Base-by-base conservation (phyloP, 2,888 invertebrate genomes). In the Cataglyphis rosenhaueri region DNA sequence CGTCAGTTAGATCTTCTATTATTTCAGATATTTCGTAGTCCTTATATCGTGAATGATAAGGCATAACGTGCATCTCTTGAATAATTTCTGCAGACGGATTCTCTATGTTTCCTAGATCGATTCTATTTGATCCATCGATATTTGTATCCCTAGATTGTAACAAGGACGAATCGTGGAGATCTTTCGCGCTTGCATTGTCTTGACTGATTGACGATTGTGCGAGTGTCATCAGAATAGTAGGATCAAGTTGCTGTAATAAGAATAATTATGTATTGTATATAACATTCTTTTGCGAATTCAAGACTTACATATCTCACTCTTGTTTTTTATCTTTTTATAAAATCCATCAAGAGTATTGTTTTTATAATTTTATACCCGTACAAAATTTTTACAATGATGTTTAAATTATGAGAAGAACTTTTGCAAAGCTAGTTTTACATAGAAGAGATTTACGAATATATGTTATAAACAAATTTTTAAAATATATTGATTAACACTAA, bases 21-120 rank as follows among this genome's bases (percentile, higher is more conserved):
- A 55, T 64, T 8, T 52, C 18, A 25, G 18, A 52, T 52, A 52
- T 52, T 79, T 68, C 55, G 15, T 84, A 61, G 32, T 71, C 59
- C 25, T 71, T 79, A 21, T 59, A 9, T 25, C 61, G 71, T 62
- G 29, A 29, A 29, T 44, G 62, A 29, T 62, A 79, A 59, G 52
- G 3, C 38, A 55, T 44, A 59, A 55, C 35, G 62, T 81, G 64
- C 57, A 66, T 64, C 65, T 83, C 70, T 38, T 64, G 68, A 29
- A 76, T 35, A 35, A 88, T 82, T 41, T 83, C 78, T 44, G 44
- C 61, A 35, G 83, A 82, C 18, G 81, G 83, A 38, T 83, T 71
- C 32, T 65, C 83, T 25, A 64, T 64, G 52, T 82, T 82, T 86
- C 85, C 76, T 38, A 84, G 86, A 65, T 70, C 59, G 29, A 61